Conservation (phyloP, 2,113 vertebrate genomes). For the Dasypus novemcinctus region DNA sequence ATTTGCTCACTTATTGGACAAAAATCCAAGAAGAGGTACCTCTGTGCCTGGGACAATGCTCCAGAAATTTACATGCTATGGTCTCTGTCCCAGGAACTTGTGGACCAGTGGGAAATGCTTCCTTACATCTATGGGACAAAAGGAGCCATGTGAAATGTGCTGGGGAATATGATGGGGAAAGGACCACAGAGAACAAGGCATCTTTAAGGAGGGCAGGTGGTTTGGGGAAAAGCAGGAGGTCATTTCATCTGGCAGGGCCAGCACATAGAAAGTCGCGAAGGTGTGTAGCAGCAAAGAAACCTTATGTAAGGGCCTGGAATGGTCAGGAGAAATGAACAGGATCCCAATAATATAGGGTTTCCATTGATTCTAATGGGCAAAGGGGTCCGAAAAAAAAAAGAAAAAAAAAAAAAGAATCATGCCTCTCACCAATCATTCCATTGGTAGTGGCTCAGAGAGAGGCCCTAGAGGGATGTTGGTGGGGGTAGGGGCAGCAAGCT, state of each 20-base stretch:
- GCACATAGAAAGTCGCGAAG: accelerated
- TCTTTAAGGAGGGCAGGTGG: not conserved
- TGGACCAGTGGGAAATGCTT: accelerated
- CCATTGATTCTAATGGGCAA: not conserved
- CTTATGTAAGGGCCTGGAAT: not conserved
- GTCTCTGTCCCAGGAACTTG: not conserved
- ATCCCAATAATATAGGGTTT: accelerated
- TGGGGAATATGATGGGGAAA: too few species aligned
- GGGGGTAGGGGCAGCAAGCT: not conserved
- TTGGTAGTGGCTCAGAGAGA: accelerated
- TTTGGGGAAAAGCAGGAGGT: accelerated
- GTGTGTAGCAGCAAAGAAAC: too few species aligned
- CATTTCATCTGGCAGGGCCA: not conserved
- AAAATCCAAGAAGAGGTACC: not conserved
- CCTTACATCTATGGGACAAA: not conserved
- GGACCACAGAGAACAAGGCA: too few species aligned
- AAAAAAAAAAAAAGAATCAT: not conserved
- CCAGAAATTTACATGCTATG: not conserved
- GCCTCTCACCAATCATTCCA: too few species aligned
- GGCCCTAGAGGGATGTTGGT: accelerated
- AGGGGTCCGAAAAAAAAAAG: not conserved
- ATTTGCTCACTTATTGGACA: not conserved
- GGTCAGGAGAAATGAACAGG: not conserved
- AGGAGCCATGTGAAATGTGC: accelerated
- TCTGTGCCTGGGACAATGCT: not conserved